A percentile compares a stretch with the other conserved stretches of the same genome.
These are phyloP conservation scores for Hippasteria phrygiana DNA, from an alignment of 53 echinoderm and acorn worm genomes.

Conservation along the genomic window DNA sequence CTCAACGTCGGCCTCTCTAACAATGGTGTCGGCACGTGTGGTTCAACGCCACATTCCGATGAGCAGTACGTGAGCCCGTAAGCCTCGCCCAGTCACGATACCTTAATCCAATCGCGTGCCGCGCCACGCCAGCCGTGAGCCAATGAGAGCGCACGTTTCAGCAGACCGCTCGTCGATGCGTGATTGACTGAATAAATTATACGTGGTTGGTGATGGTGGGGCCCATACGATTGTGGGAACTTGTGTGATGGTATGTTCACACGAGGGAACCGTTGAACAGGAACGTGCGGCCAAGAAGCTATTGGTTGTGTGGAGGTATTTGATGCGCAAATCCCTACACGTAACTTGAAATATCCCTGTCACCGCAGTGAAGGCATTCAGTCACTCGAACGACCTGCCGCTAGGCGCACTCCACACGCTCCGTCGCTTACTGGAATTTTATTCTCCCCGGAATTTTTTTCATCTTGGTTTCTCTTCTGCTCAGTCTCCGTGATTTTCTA, in stretches of 20 bases:
- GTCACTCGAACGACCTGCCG: background rate
- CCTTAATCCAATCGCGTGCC: constrained; percentile 66
- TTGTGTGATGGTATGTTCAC: constrained; percentile 72
- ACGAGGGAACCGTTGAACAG: constrained; percentile 29
- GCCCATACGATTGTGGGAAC: constrained; percentile 70
- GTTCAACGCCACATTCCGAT: constrained; percentile 51
- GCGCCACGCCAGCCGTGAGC: constrained; percentile 16
- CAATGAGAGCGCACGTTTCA: constrained; percentile 13
- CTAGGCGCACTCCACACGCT: constrained; percentile 45
- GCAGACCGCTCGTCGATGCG: constrained; percentile 20
- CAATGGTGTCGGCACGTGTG: constrained; percentile 65
- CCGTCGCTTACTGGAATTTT: constrained; percentile 66
- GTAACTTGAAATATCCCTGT: constrained; percentile 50
- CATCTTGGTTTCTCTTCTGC: background rate
- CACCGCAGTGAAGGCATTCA: constrained; percentile 35
- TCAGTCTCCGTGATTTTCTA: background rate
- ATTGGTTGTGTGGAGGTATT: constrained; percentile 50
- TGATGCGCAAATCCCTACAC: constrained; percentile 40
- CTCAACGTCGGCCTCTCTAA: constrained; percentile 44
- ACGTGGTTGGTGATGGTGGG: background rate
- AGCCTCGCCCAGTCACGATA: constrained; percentile 45
- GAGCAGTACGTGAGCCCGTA: constrained; percentile 34
- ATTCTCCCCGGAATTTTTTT: constrained; percentile 3
- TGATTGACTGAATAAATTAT: constrained; percentile 60
- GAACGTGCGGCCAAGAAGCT: constrained; percentile 62